Conservation (phyloP, 2,797 vertebrate species). For the Botia almorhae region DNA sequence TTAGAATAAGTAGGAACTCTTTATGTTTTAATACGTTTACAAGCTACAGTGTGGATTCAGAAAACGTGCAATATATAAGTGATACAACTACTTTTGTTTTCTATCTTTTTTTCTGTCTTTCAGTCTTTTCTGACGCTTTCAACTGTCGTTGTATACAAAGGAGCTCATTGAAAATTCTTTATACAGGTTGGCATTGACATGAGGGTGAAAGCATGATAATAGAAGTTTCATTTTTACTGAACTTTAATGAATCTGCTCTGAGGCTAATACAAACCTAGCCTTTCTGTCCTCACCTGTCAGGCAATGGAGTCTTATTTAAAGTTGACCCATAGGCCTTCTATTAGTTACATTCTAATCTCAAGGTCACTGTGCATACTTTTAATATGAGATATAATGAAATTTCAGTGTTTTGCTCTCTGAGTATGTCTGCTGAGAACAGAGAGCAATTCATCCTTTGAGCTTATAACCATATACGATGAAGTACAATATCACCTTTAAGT, state of each 20-base stretch:
- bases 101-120: background rate
- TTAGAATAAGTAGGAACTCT: no score
- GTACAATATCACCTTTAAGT: background rate
- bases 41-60: no score
- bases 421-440: background rate
- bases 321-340: background rate
- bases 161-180: background rate
- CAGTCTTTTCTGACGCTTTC: background rate
- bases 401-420: background rate
- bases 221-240: background rate
- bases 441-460: background rate
- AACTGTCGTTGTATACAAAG: background rate
- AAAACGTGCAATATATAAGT: background rate
- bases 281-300: constrained; percentile 5
- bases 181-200: background rate
- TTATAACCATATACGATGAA: background rate
- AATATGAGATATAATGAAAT: background rate
- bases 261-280: background rate
- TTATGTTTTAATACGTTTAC: no score
- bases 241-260: background rate
- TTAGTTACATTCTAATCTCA: background rate
- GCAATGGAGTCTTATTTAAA: constrained; percentile 5
- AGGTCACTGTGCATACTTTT: constrained; percentile 3
- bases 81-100: background rate
- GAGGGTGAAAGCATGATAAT: background rate